Conservation (phyloP, 2,113 vertebrate species). For the Oophaga pumilio region DNA sequence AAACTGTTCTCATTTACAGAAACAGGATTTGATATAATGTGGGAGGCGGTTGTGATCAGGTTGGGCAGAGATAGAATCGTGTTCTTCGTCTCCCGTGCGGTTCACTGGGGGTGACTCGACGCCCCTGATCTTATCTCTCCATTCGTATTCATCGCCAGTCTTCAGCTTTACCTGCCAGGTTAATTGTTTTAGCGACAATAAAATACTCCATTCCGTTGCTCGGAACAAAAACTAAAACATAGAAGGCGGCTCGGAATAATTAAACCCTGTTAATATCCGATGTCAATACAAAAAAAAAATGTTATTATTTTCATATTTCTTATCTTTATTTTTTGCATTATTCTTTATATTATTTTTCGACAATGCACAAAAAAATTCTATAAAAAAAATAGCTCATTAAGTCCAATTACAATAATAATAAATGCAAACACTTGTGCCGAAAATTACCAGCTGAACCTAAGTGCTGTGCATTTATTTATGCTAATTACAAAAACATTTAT, state of each 20-base stretch:
- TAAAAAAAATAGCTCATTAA: background rate
- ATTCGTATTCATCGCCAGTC: slow-evolving; percentile 68
- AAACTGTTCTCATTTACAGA: slow-evolving; percentile 61
- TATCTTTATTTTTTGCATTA: background rate
- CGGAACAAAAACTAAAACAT: slow-evolving; percentile 65
- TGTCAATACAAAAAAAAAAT: slow-evolving; percentile 59
- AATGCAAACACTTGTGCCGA: background rate
- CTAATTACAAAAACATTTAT: slow-evolving; percentile 17
- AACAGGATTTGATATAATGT: slow-evolving; percentile 32
- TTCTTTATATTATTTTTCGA: no score
- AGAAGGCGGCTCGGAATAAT: slow-evolving; percentile 80
- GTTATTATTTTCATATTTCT: background rate
- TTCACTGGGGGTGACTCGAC: slow-evolving; percentile 58
- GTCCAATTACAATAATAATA: slow-evolving; percentile 14
- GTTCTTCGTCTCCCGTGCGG: slow-evolving; percentile 69
- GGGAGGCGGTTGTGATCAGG: slow-evolving; percentile 36
- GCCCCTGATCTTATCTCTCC: slow-evolving; percentile 65
- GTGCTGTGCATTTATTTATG: background rate
- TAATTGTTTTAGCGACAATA: slow-evolving; percentile 78
- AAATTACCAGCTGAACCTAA: slow-evolving; percentile 27
- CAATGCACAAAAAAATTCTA: background rate
- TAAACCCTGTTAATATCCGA: slow-evolving; percentile 70
- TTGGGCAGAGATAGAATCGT: slow-evolving; percentile 60
- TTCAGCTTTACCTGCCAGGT: slow-evolving; percentile 68
- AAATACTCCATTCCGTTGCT: slow-evolving; percentile 76